Evolutionary conservation across 1,140 invertebrate genomes (phyloP), one percentile per base, ranked within the genome.

Genomic region (Ceratitis capitata): DNA sequence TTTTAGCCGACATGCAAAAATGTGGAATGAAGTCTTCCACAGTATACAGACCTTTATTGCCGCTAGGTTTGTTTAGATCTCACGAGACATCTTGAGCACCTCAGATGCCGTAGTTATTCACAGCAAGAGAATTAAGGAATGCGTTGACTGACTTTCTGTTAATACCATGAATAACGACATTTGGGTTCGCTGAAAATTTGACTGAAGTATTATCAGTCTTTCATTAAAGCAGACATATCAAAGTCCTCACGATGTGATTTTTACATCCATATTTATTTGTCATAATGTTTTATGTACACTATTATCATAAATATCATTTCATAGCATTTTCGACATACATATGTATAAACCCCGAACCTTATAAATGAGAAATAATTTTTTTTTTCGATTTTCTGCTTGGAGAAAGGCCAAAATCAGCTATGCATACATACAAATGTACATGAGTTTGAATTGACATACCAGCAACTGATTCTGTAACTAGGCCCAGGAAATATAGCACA

Each of bases 181-280:
- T n/a, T n/a, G n/a, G n/a, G n/a, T n/a, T n/a, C n/a, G n/a, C n/a
- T n/a, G n/a, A n/a, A n/a, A n/a, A n/a, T n/a, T n/a, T n/a, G n/a
- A n/a, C n/a, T n/a, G n/a, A n/a, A n/a, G n/a, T n/a, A n/a, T n/a
- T n/a, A n/a, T n/a, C n/a, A n/a, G n/a, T n/a, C n/a, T n/a, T n/a
- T n/a, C n/a, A n/a, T n/a, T n/a, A n/a, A n/a, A 9, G 51, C 32
- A 32, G 39, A 69, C 14, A 69, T 35, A 39, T 19, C 39, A 32
- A 45, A 42, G 19, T 26, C 69, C n/a, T 23, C 14, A 1, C n/a
- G 19, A 42, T 45, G n/a, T 45, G 69, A 78, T 78, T 78, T 78
- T 78, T 78, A 78, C 35, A 78, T 78, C n/a, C 39, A 78, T 78
- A 78, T 78, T 78, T 78, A 78, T 78, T 78, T 78, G 69, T 39